Evolutionary conservation across 2,888 invertebrate genomes (phyloP).

Genomic region (Aspidapion aeneum): DNA sequence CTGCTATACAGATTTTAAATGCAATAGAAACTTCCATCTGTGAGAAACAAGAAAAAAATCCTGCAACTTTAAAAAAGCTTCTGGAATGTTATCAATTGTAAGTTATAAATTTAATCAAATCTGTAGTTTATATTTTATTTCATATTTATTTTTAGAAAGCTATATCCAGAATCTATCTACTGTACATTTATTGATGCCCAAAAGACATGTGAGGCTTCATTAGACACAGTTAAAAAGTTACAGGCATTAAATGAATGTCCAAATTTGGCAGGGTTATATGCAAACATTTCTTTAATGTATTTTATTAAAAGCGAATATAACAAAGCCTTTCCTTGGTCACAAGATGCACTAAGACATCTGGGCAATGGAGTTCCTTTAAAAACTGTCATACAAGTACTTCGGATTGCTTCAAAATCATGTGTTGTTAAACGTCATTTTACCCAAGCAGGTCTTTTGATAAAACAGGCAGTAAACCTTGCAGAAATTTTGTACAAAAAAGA

Average conservation of each 20-base stretch:
- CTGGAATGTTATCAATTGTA: constrained; percentile 87
- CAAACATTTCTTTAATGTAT: constrained; percentile 78
- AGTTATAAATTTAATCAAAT: constrained; percentile 28
- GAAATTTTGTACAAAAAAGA: constrained; percentile 56
- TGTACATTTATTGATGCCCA: constrained; percentile 77
- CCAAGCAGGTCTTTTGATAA: constrained; percentile 77
- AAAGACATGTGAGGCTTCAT: constrained; percentile 62
- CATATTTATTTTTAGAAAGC: constrained; percentile 56
- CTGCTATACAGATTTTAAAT: constrained; percentile 69
- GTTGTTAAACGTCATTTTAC: constrained; percentile 83
- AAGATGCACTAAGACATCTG: constrained; percentile 69
- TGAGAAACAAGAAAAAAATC: constrained; percentile 29
- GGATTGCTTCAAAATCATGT: constrained; percentile 86
- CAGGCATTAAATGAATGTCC: constrained; percentile 46
- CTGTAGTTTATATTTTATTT: constrained; percentile 1
- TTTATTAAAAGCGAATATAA: constrained; percentile 86
- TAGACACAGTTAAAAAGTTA: constrained; percentile 53
- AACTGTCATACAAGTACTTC: constrained; percentile 74
- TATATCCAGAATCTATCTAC: constrained; percentile 80
- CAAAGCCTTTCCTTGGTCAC: constrained; percentile 71
- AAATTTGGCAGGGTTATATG: constrained; percentile 69
- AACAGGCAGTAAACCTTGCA: constrained; percentile 74
- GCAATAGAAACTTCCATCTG: constrained; percentile 62
- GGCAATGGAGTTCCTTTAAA: constrained; percentile 59
- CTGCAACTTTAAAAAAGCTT: constrained; percentile 60